phyloP scores from a whole-genome alignment of 1,140 invertebrate species.

The Tribolium castaneum region DNA sequence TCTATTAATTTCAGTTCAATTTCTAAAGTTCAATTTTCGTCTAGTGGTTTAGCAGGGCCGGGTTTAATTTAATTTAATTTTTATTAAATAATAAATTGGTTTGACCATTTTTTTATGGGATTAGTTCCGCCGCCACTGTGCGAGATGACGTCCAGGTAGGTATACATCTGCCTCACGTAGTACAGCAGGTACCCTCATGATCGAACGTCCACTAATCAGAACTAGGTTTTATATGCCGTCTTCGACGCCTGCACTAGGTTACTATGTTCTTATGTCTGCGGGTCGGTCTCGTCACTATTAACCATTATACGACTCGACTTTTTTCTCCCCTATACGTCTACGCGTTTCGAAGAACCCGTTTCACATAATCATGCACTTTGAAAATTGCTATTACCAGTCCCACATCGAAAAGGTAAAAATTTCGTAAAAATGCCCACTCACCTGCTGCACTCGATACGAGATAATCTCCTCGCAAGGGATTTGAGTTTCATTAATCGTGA shows the following conservation, averaged over 20 bases:
- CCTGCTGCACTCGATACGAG: not conserved
- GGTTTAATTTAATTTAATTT: not conserved
- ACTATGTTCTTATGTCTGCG: constrained; percentile 41
- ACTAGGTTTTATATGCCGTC: constrained; percentile 41
- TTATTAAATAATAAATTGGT: not conserved
- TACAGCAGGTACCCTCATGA: constrained; percentile 43
- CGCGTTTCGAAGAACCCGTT: constrained; percentile 16
- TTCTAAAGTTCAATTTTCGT: too few species aligned
- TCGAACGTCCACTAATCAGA: constrained; percentile 36
- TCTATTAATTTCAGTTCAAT: too few species aligned
- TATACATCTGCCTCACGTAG: constrained; percentile 30
- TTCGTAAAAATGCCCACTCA: constrained; percentile 8
- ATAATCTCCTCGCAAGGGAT: not conserved
- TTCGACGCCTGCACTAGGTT: constrained; percentile 38
- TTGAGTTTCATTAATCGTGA: constrained; percentile 5
- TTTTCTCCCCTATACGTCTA: not conserved
- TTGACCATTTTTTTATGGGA: not conserved
- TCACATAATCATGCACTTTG: not conserved
- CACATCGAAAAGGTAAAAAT: not conserved
- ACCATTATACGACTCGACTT: not conserved
- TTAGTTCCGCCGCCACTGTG: constrained; percentile 10
- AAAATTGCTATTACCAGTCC: constrained; percentile 38
- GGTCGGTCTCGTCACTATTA: constrained; percentile 36
- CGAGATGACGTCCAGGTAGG: constrained; percentile 7
- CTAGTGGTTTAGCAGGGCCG: too few species aligned